Conservation (phyloP, 2,797 vertebrate genomes). For the Trachurus trachurus region DNA sequence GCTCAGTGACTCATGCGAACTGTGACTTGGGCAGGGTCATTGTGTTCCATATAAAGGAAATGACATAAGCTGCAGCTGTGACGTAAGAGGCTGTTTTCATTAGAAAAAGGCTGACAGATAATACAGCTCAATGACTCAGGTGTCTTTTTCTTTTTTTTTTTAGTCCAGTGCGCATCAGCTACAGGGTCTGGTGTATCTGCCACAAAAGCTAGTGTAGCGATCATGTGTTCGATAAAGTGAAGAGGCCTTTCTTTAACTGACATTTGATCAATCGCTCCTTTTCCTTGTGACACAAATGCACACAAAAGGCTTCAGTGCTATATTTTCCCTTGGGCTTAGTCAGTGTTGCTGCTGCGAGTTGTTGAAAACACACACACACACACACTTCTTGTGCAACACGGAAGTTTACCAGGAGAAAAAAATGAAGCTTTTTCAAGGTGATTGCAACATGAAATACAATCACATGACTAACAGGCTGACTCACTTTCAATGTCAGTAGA, state of each 20-base stretch:
- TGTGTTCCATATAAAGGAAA: conserved; percentile 42
- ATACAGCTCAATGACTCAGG: conserved; percentile 54
- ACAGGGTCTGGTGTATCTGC: conserved; percentile 1
- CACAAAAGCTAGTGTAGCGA: not conserved
- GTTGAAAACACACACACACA: not conserved
- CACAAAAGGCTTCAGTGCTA: not conserved
- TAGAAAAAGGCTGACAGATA: not conserved
- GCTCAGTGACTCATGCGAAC: conserved; percentile 58
- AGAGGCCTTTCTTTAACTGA: conserved; percentile 3
- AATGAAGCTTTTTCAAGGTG: not conserved
- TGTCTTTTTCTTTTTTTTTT: conserved; percentile 22
- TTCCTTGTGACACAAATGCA: conserved; percentile 2
- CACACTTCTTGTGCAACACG: not conserved
- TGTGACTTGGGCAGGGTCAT: conserved; percentile 16
- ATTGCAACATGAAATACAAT: conserved; percentile 14
- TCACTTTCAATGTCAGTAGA: not conserved
- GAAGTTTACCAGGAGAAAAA: not conserved
- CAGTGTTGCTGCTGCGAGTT: not conserved
- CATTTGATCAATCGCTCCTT: not conserved
- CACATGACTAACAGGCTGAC: not conserved
- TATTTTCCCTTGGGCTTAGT: not conserved
- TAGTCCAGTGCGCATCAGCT: not conserved
- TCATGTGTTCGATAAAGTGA: conserved; percentile 3
- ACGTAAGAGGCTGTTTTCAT: conserved; percentile 20
- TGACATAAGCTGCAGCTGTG: conserved; percentile 45